Base-by-base conservation (phyloP, 2,888 invertebrate species). In the Tetranychus piercei region DNA sequence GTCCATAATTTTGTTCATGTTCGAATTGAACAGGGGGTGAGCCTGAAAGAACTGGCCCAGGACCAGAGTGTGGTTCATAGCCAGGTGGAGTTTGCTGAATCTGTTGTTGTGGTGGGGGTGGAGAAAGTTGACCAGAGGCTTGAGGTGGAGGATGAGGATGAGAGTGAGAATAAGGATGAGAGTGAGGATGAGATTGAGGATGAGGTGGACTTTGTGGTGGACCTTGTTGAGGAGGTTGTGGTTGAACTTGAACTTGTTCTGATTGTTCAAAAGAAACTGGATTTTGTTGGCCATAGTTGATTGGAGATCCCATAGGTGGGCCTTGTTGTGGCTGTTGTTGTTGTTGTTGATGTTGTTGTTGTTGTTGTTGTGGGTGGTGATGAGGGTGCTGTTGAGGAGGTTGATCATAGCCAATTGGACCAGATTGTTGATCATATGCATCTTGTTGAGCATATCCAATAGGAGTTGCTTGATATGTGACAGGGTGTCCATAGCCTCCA, bases 341-440 rank as follows among this genome's bases (percentile, higher is more conserved):
- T 9, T 7, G 55, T 3, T 2, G 45, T 45, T 45, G 45, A 9
- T 45, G 45, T 45, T 45, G 45, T 8, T 55, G 55, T 55, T 55
- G 55, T 55, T 55, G 55, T 55, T 55, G 55, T 55, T 9, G 55
- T 6, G 3, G 55, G 3, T 9, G 55, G 9, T 9, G 55, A 6
- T 15, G 11, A 15, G 9, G 55, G 3, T 55, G 3, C 2, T 55
- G 55, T 9, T 9, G 55, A 15, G 9, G 55, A 15, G 9, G 55
- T 15, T 55, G 55, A 15, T 55, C 55, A 55, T 55, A 55, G 15
- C 15, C 15, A 55, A 55, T 15, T 18, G 69, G 69, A 23, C 69
- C 69, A 69, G 34, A 20, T 20, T 69, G 69, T 69, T 69, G 69
- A 20, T 23, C 69, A 22, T 69, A 69, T 6, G 34, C 69, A 69